These are phyloP conservation scores for Nesogale talazaci DNA, from an alignment of 2,113 vertebrate genomes.

Conservation along the genomic window DNA sequence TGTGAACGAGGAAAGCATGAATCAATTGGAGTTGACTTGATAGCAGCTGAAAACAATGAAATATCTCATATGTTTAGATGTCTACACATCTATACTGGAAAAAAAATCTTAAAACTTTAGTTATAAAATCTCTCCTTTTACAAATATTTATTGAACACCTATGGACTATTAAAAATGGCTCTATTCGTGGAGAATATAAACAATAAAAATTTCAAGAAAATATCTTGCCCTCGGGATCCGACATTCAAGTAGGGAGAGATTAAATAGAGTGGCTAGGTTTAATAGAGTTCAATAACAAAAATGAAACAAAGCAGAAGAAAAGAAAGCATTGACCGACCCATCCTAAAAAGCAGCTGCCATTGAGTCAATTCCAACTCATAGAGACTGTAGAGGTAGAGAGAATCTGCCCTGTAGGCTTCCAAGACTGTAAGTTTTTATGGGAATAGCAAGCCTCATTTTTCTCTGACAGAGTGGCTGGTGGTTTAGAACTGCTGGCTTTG, in stretches of 20 bases:
- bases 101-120: neutral
- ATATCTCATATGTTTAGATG: neutral
- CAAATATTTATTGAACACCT: neutral
- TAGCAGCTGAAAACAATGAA: neutral
- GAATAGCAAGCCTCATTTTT: no score
- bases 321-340: neutral
- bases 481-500: no score
- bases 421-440: no score
- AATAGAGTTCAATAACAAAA: neutral
- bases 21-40: neutral
- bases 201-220: neutral
- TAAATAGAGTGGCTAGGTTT: neutral
- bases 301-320: neutral
- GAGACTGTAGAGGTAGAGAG: no score
- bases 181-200: neutral
- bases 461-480: no score
- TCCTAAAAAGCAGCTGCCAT: no score
- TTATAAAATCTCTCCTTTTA: neutral
- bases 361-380: no score
- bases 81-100: neutral
- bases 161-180: neutral
- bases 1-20: neutral
- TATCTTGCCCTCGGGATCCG: neutral
- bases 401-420: no score
- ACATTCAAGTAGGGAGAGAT: neutral